Base-by-base conservation (phyloP, 2,888 invertebrate species). In the Patella pellucida region DNA sequence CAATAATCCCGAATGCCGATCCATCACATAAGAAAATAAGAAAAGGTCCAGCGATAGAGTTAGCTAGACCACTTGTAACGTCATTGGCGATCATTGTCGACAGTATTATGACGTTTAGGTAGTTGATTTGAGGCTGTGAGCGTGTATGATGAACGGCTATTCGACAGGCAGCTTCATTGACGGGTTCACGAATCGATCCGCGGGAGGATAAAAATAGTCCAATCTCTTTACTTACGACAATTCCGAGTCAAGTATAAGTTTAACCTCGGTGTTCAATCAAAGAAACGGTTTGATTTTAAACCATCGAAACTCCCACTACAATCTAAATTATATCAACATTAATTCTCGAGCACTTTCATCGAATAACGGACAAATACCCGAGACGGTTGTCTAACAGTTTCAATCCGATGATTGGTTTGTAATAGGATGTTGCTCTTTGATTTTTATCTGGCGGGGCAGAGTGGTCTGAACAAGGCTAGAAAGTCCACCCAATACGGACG, bases 141-240 rank as follows among this genome's bases (percentile, higher is more conserved):
- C 62, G 62, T 62, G 62, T 62, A 62, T 62, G 62, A 62, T 62
- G 23, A 62, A 62, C 19, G 62, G 3, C 19, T 11, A n/a, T 23
- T 23, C 19, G 62, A 23, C 23, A 62, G 23, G 19, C 19, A 62
- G 23, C 23, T 62, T 62, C 62, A 62, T 62, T 62, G 62, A 62
- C 62, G 19, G 62, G 62, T 23, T 11, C 19, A 23, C 23, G 23
- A 19, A 62, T 62, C 62, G 62, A 62, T 62, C 23, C 14, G 23
- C 23, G 19, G 15, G 62, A 62, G 15, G 62, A 62, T 62, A 14
- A 62, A 62, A 62, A 62, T 62, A 62, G 62, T 23, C 14, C 62
- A 23, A 62, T 62, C 23, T 62, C 62, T 62, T 62, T 62, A 62
- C 62, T 62, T 62, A 62, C 14, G 62, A 62, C 62, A 23, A 62